Percentiles rank a stretch among this genome's conserved stretches.
phyloP scores from a whole-genome alignment of 2,113 vertebrate species.

The Phocoena sinus region DNA sequence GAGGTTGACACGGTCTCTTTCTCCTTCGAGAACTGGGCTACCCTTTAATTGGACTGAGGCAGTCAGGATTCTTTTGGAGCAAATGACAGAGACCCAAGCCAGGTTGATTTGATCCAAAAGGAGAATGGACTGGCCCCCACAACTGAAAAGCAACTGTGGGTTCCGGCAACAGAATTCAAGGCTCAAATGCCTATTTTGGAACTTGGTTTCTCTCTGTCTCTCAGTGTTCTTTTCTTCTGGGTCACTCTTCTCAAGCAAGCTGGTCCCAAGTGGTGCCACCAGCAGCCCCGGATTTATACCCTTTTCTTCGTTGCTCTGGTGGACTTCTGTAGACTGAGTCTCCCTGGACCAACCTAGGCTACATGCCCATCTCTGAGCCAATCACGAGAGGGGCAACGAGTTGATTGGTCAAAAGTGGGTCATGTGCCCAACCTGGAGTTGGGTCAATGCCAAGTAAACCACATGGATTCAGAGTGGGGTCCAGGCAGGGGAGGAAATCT shows the following conservation, averaged over 20 bases:
- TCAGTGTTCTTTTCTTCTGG: not conserved
- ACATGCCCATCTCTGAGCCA: not conserved
- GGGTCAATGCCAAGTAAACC: accelerated
- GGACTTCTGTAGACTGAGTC: not conserved
- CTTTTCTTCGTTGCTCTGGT: not conserved
- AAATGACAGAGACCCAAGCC: not conserved
- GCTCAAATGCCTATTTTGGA: not conserved
- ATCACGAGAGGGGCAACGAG: not conserved
- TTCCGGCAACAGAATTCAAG: not conserved
- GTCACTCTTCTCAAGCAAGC: not conserved
- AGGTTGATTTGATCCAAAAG: not conserved
- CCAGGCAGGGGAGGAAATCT: not conserved
- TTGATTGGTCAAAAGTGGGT: not conserved
- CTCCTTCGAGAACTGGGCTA: not conserved
- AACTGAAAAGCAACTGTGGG: not conserved
- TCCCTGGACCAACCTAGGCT: not conserved
- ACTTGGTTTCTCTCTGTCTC: too few species aligned
- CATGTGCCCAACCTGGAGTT: not conserved
- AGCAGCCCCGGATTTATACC: too few species aligned
- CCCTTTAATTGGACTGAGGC: not conserved
- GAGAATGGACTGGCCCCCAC: not conserved
- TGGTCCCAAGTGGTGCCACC: not conserved
- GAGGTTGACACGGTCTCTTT: not conserved
- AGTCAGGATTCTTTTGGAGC: not conserved
- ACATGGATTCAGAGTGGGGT: too few species aligned